Evolutionary conservation across 2,888 invertebrate genomes (phyloP).

Genomic region (Perdita meconis): DNA sequence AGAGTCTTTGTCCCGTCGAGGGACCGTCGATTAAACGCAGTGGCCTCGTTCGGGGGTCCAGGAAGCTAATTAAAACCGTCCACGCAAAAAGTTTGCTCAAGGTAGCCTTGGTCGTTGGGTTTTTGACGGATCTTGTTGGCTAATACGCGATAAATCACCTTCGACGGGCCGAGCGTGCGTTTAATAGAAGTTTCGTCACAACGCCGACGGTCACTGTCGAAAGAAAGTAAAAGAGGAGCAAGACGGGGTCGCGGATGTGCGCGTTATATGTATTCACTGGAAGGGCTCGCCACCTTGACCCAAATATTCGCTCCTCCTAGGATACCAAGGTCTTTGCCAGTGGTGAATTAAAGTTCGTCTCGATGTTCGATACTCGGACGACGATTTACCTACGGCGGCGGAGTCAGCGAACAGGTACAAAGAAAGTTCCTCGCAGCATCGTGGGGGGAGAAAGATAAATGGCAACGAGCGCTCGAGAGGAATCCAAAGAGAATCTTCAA

Average conservation of each 20-base stretch:
- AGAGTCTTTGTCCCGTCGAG: too few relatives aligned
- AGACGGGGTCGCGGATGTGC: constrained; percentile 21
- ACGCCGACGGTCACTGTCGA: background rate
- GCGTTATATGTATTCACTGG: constrained; percentile 27
- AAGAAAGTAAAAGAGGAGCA: constrained; percentile 37
- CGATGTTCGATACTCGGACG: constrained; percentile 6
- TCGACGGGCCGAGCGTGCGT: background rate
- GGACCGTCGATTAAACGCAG: background rate
- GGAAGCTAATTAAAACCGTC: background rate
- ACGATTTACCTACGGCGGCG: constrained; percentile 2
- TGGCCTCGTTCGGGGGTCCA: too few relatives aligned
- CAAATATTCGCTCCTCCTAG: constrained; percentile 13
- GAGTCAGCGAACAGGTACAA: constrained; percentile 63
- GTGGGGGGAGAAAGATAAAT: constrained; percentile 54
- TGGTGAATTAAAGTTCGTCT: constrained; percentile 4
- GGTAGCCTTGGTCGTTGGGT: background rate
- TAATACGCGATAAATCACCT: background rate
- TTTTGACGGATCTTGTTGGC: background rate
- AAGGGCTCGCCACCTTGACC: constrained; percentile 49
- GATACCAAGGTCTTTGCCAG: constrained; percentile 43
- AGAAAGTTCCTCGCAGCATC: constrained; percentile 68
- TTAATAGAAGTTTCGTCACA: constrained; percentile 15
- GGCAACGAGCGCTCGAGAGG: constrained; percentile 41
- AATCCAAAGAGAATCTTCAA: constrained; percentile 60
- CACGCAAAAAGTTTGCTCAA: background rate